Conservation (phyloP, 2,113 vertebrate genomes). For the Oryzias melastigma region DNA sequence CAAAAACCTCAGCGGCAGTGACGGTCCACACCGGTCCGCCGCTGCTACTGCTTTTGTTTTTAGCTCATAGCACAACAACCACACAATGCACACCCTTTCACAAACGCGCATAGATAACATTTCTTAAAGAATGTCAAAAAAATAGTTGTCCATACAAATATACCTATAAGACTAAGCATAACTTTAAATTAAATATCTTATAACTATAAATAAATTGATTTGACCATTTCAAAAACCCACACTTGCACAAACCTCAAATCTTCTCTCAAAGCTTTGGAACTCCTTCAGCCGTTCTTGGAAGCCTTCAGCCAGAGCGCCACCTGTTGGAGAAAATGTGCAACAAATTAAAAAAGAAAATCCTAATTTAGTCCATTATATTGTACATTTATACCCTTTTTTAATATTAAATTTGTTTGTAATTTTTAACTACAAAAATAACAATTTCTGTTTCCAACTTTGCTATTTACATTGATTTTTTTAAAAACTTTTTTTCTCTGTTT, state of each 20-base stretch:
- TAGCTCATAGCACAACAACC: background rate
- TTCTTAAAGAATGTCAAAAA: background rate
- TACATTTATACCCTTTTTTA: too few relatives aligned
- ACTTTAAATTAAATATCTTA: background rate
- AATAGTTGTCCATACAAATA: background rate
- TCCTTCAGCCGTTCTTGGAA: conserved; percentile 93
- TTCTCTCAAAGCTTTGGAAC: conserved; percentile 94
- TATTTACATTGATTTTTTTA: too few relatives aligned
- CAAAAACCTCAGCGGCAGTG: conserved; percentile 10
- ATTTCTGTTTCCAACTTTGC: too few relatives aligned
- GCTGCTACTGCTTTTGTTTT: background rate
- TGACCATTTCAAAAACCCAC: background rate
- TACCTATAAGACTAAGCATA: background rate
- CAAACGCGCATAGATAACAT: background rate
- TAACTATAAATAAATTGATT: background rate
- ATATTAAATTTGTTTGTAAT: too few relatives aligned
- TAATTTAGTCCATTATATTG: too few relatives aligned
- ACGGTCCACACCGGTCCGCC: background rate
- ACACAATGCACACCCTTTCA: background rate
- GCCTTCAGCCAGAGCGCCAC: conserved; percentile 92
- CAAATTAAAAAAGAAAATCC: background rate
- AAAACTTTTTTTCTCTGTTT: too few relatives aligned
- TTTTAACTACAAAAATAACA: too few relatives aligned
- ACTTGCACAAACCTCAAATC: conserved; percentile 87
- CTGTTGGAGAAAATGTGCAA: conserved; percentile 65